A percentile compares a stretch with the other conserved stretches of the same genome.
phyloP scores from a whole-genome alignment of 2,888 invertebrate species.

The Norana najaformis region DNA sequence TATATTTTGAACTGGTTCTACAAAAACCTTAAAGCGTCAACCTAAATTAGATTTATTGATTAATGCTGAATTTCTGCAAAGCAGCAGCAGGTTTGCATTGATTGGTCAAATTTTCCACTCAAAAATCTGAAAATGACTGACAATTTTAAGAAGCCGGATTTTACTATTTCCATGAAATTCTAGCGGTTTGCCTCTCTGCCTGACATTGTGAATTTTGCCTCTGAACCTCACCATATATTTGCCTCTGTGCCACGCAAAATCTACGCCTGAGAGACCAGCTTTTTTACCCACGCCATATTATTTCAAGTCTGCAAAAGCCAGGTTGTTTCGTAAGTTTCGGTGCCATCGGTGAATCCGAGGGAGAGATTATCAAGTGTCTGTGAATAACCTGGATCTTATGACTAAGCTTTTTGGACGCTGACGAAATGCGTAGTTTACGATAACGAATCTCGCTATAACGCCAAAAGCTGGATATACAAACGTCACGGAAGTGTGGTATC shows the following conservation, averaged over 20 bases:
- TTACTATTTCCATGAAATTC: background rate
- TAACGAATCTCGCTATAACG: background rate
- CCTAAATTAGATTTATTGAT: background rate
- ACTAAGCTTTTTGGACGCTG: background rate
- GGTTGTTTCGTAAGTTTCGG: no score
- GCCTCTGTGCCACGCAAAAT: no score
- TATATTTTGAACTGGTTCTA: background rate
- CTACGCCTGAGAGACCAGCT: no score
- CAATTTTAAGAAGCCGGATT: background rate
- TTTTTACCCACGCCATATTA: no score
- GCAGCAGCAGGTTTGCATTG: no score
- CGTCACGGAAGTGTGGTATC: background rate
- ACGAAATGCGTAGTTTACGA: background rate
- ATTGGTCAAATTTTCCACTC: background rate
- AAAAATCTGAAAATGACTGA: background rate
- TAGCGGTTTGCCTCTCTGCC: background rate
- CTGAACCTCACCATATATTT: no score
- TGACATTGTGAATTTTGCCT: background rate
- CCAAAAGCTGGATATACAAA: background rate
- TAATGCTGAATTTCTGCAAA: background rate
- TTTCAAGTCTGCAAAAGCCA: no score
- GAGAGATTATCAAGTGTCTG: no score
- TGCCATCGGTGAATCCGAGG: no score
- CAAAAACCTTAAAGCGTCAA: background rate
- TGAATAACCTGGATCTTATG: no score